Conservation (phyloP, 30 jellyfish, hydroid and myxozoan genomes). For the Pseudorhiza aurosa region DNA sequence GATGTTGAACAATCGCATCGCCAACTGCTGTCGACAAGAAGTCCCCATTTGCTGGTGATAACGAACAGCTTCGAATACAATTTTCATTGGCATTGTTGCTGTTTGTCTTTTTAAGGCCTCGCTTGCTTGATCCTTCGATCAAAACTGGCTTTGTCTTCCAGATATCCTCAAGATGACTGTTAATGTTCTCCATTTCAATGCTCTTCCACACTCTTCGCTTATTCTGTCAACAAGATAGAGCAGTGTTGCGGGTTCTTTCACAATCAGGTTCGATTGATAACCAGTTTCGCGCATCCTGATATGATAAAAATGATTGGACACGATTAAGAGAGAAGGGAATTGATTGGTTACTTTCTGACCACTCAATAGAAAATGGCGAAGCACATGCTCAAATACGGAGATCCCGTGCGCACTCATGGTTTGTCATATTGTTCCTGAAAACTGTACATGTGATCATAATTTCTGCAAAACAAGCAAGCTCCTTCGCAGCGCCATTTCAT, state of each 20-base stretch:
- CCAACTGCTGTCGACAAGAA: not conserved
- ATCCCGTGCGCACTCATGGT: too few species aligned
- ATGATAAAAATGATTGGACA: not conserved
- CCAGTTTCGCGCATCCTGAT: not conserved
- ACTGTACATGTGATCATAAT: too few species aligned
- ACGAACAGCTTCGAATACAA: not conserved
- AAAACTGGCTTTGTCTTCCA: constrained; percentile 14
- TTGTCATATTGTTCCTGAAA: too few species aligned
- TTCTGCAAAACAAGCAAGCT: too few species aligned
- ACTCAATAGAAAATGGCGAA: too few species aligned
- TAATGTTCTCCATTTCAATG: not conserved
- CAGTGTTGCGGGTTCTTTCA: too few species aligned
- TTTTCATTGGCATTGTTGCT: not conserved
- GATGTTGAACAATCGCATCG: too few species aligned
- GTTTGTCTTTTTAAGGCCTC: not conserved
- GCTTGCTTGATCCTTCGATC: constrained; percentile 9
- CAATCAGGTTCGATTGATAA: too few species aligned
- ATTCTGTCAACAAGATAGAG: not conserved
- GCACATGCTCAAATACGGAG: too few species aligned
- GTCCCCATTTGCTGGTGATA: not conserved
- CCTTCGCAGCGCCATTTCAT: too few species aligned
- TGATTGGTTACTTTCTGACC: not conserved
- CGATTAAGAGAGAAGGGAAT: not conserved
- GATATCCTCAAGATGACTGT: not conserved
- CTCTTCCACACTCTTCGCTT: not conserved